Evolutionary conservation across 2,888 invertebrate species (phyloP).

Genomic region (Sericinus montela): DNA sequence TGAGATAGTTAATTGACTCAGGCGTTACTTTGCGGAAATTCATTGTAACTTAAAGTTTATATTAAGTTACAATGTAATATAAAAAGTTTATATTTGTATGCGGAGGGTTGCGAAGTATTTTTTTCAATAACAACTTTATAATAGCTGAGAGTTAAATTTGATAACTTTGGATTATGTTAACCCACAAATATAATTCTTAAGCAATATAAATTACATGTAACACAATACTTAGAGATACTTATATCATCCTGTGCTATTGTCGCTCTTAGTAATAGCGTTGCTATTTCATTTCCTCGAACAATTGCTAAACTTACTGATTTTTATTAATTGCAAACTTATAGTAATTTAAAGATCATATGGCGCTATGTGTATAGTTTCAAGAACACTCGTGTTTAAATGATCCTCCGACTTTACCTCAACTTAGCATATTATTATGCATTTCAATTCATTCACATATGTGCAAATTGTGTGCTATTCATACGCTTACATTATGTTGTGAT

Average conservation of each 20-base stretch:
- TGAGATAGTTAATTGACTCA: too few species aligned
- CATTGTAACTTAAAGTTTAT: too few species aligned
- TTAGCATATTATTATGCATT: slow-evolving; percentile 15
- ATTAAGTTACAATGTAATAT: too few species aligned
- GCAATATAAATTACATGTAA: background rate
- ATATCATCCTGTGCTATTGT: too few species aligned
- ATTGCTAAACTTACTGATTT: too few species aligned
- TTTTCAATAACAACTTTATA: too few species aligned
- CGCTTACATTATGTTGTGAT: background rate
- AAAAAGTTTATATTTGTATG: background rate
- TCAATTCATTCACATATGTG: slow-evolving; percentile 6
- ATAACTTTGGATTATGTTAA: too few species aligned
- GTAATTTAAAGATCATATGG: slow-evolving; percentile 4
- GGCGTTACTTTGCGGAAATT: too few species aligned
- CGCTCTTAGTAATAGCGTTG: too few species aligned
- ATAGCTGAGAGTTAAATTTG: too few species aligned
- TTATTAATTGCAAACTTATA: slow-evolving; percentile 16
- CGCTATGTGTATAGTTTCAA: slow-evolving; percentile 12
- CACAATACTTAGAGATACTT: too few species aligned
- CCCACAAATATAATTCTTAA: background rate
- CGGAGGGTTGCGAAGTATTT: too few species aligned
- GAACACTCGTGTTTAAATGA: slow-evolving; percentile 20
- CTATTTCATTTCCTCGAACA: slow-evolving; percentile 2
- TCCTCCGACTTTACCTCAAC: slow-evolving; percentile 26
- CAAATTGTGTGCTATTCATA: background rate